Base-by-base conservation (phyloP, 2,888 invertebrate species). In the Hetaerina titia region DNA sequence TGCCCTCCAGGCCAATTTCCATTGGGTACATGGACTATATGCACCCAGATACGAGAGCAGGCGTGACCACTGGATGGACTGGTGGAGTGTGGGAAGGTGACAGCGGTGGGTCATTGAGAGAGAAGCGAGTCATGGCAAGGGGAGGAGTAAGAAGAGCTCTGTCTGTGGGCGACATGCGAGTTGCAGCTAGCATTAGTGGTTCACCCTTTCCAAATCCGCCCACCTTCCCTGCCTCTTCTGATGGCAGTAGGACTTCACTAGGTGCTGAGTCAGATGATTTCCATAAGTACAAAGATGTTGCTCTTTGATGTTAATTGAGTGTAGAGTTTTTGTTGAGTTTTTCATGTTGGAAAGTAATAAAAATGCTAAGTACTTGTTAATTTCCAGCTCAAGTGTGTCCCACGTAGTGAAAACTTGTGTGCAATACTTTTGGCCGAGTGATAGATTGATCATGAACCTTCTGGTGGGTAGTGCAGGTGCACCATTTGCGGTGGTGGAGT, bases 251-350 rank as follows among this genome's bases (percentile, higher is more conserved):
- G 74, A 95, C 90, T 19, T 95, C 95, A 25, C 90, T 95, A n/a
- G 95, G 94, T 22, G 94, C 94, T 25, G 94, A 95, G 64, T 95
- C 95, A 19, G 95, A 95, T 45, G 94, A 94, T 94, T 89, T 95
- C n/a, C 95, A 95, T 69, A 95, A 90, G 87, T 95, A 95, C 90
- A 94, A 90, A 87, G 95, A 95, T 94, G 94, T 95, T 60, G 95
- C 95, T 31, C 90, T 95, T 81, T 95, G 95, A 95, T 69, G 64
- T 58, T 94, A 58, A 45, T 17, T 45, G 45, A 60, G 56, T 69
- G 69, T 69, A 92, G 69, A 56, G 69, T 69, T 92, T 92, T 92
- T 92, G 92, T 92, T 92, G 69, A 92, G 92, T 92, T 92, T 92
- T 92, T 60, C 11, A n/a, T 69, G 92, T 69, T 56, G 69, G 15